A percentile compares a stretch with the other conserved stretches of the same genome.
phyloP scores from a whole-genome alignment of 2,113 vertebrate species.

The Boulengeromyrus knoepffleri region DNA sequence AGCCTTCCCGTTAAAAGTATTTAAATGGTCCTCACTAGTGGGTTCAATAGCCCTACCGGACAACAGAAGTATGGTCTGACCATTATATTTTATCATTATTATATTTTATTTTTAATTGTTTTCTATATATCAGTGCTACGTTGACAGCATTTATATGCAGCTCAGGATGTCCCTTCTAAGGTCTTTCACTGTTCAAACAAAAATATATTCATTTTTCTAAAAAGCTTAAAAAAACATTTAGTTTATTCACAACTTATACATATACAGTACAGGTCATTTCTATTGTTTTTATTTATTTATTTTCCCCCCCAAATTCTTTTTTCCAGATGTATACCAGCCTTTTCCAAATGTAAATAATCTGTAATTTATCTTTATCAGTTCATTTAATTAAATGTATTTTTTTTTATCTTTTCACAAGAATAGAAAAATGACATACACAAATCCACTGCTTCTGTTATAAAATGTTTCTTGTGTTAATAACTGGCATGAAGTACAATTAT shows the following conservation, averaged over 20 bases:
- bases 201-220: neutral
- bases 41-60: neutral
- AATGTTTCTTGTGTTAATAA: neutral
- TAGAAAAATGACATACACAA: neutral
- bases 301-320: neutral
- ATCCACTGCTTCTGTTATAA: neutral
- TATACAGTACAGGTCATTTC: neutral
- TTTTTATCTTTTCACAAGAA: neutral
- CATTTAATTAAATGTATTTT: neutral
- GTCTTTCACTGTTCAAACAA: neutral
- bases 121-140: neutral
- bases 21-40: neutral
- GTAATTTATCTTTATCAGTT: neutral
- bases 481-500: neutral
- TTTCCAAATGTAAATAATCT: neutral
- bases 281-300: neutral
- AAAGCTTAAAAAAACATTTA: neutral
- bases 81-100: neutral
- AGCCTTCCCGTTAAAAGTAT: slow-evolving; percentile 47
- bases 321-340: neutral
- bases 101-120: neutral
- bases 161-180: neutral
- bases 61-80: neutral
- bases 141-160: neutral
- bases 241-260: neutral